Evolutionary conservation across 64 coral and sea anemone genomes (phyloP).

Genomic region (Montipora cactus): DNA sequence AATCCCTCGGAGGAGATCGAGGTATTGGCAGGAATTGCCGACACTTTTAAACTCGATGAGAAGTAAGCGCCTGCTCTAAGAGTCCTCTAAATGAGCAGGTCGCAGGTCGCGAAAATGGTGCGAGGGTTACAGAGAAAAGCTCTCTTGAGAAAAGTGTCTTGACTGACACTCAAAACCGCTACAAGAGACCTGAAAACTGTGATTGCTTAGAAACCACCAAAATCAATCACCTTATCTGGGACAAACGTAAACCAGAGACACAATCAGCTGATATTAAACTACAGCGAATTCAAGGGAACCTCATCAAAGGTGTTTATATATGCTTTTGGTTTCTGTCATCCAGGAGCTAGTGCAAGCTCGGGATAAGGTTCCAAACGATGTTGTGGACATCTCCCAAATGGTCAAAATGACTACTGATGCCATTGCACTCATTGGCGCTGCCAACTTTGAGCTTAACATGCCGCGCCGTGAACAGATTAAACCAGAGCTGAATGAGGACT

Average conservation of each 20-base stretch:
- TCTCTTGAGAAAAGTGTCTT: neutral
- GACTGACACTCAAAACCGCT: conserved; percentile 30
- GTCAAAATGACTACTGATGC: conserved; percentile 40
- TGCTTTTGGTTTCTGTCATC: neutral
- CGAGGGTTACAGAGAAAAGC: conserved; percentile 28
- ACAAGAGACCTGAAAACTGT: too few species aligned
- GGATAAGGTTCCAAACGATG: conserved; percentile 38
- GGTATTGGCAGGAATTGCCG: conserved; percentile 38
- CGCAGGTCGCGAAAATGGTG: conserved; percentile 27
- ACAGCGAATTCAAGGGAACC: conserved; percentile 31
- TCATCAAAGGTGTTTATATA: conserved; percentile 24
- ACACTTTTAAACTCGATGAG: conserved; percentile 9
- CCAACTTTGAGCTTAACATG: conserved; percentile 52
- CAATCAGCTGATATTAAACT: conserved; percentile 21
- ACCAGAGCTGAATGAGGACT: neutral
- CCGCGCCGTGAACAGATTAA: conserved; percentile 9
- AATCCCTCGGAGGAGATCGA: neutral
- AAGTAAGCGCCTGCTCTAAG: conserved; percentile 18
- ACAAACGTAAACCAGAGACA: neutral
- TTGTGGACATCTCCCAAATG: neutral
- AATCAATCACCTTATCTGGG: too few species aligned
- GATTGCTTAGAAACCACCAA: too few species aligned
- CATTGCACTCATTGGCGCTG: conserved; percentile 49
- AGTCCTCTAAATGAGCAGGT: conserved; percentile 14
- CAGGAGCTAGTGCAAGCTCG: conserved; percentile 13